Evolutionary conservation across 2,888 invertebrate genomes (phyloP).

Genomic region (Rosalia funebris): DNA sequence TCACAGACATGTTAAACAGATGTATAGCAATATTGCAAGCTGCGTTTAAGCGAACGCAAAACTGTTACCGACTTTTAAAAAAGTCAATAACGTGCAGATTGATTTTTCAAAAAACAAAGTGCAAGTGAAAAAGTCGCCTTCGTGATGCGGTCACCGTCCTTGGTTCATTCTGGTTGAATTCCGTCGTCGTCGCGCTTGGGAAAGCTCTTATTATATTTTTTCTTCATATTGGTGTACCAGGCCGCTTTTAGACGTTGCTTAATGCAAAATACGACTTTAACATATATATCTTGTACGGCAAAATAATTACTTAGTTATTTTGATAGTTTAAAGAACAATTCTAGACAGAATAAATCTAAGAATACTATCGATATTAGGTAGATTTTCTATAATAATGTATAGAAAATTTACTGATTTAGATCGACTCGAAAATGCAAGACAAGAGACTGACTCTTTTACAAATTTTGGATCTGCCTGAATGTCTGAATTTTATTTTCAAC

Average conservation of each 20-base stretch:
- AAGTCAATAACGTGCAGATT: neutral
- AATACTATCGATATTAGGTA: neutral
- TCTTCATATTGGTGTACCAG: neutral
- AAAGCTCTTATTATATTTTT: constrained; percentile 7
- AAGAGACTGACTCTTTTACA: too few species aligned
- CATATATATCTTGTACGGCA: neutral
- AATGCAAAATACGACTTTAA: neutral
- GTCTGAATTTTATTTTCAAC: too few species aligned
- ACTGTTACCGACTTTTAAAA: neutral
- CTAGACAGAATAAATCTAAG: neutral
- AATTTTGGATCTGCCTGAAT: too few species aligned
- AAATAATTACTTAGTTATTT: neutral
- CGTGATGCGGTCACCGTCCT: constrained; percentile 17
- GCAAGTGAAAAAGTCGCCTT: neutral
- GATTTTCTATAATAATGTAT: too few species aligned
- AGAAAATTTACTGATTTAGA: too few species aligned
- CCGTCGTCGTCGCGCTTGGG: constrained; percentile 16
- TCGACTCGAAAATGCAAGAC: too few species aligned
- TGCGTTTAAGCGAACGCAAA: neutral
- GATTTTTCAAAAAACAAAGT: neutral
- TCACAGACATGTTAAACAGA: neutral
- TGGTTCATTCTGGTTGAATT: constrained; percentile 23
- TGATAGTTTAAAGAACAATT: neutral
- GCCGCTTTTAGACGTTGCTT: neutral
- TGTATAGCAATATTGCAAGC: neutral